Percentiles rank a stretch among this genome's conserved stretches.
Evolutionary conservation across 2,113 vertebrate species (phyloP).

Genomic region (Eubucco bourcierii): DNA sequence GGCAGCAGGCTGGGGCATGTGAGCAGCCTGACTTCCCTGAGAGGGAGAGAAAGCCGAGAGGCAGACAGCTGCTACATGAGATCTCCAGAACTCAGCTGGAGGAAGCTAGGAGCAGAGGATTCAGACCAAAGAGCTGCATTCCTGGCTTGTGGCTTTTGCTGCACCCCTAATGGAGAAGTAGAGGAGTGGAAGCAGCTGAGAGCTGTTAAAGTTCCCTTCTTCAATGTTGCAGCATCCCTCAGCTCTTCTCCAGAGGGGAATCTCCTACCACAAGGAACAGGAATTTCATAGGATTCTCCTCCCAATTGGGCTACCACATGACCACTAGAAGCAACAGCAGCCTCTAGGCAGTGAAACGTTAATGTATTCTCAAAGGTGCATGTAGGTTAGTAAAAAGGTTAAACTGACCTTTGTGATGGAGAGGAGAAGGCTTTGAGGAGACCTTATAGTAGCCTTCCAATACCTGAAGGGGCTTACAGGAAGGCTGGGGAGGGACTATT

Average conservation of each 20-base stretch:
- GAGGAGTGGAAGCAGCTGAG: background rate
- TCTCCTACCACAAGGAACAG: background rate
- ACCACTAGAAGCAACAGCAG: background rate
- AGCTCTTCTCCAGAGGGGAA: background rate
- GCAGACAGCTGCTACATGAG: background rate
- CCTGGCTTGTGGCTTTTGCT: background rate
- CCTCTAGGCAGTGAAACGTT: background rate
- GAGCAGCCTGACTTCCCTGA: background rate
- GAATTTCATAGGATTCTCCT: background rate
- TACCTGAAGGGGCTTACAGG: too few species aligned
- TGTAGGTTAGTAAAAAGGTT: background rate
- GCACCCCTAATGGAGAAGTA: background rate
- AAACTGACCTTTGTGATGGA: background rate
- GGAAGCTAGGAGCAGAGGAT: background rate
- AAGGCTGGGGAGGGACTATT: too few species aligned
- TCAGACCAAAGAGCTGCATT: background rate
- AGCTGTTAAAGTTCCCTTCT: background rate
- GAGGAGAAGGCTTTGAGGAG: too few species aligned
- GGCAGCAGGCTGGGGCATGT: accelerated
- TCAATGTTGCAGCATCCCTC: accelerated
- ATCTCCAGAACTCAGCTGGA: background rate
- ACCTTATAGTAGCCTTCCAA: too few species aligned
- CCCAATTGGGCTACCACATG: background rate
- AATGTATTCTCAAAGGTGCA: background rate
- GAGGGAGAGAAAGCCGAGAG: background rate